Percentiles rank a stretch among this genome's conserved stretches.
phyloP scores from a whole-genome alignment of 2,888 invertebrate species.

The Balanococcus diminutus region DNA sequence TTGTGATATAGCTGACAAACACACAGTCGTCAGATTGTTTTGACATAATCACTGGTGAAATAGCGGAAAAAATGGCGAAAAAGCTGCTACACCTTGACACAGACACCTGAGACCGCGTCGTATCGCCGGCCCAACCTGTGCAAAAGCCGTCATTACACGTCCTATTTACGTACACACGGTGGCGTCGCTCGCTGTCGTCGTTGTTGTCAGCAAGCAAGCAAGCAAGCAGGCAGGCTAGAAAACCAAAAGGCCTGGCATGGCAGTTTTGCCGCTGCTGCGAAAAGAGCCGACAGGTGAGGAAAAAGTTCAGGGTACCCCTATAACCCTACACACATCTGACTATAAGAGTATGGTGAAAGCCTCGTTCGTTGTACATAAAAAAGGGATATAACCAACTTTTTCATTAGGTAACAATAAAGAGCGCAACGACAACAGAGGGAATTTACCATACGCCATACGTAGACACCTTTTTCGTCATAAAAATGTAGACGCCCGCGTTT shows the following conservation, averaged over 20 bases:
- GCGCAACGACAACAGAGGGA: neutral
- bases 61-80: constrained; percentile 25
- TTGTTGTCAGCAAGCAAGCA: neutral
- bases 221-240: neutral
- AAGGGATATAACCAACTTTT: constrained; percentile 47
- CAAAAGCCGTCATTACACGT: constrained; percentile 52
- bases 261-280: neutral
- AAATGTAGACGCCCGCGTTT: constrained; percentile 9
- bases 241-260: neutral
- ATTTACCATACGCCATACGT: constrained; percentile 42
- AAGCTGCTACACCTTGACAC: constrained; percentile 50
- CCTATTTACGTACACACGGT: constrained; percentile 36
- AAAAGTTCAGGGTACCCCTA: neutral
- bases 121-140: neutral
- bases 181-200: neutral
- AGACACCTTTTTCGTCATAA: constrained; percentile 45
- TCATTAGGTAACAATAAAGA: constrained; percentile 51
- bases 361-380: neutral
- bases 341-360: no score
- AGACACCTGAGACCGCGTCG: constrained; percentile 47
- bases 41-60: constrained; percentile 28
- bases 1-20: neutral
- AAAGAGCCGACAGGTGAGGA: neutral
- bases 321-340: neutral
- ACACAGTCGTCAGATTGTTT: constrained; percentile 44